Base-by-base conservation (phyloP, 2,797 vertebrate species). In the Microchirus variegatus region DNA sequence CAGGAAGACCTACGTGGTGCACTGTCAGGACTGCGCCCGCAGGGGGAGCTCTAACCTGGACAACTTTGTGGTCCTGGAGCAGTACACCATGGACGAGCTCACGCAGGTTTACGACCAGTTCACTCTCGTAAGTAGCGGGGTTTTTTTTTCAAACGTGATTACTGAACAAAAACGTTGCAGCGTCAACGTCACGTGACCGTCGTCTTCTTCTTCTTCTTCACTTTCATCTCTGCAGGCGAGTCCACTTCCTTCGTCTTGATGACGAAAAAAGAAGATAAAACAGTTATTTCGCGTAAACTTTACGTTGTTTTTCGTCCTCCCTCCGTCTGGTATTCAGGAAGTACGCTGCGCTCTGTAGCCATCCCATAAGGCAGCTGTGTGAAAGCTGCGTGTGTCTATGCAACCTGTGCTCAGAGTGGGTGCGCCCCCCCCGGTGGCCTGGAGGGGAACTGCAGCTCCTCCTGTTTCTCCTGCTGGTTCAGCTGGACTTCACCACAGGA, bases 61-160 rank as follows among this genome's bases (percentile, higher is more conserved):
- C 53, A 93, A 92, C 42, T 94, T 96, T 10, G 94, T 97, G 72
- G 95, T 97, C 63, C 91, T 97, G 5, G 96, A 97, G 87, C 96
- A 97, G 90, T 96, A 97, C 90, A 98, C 94, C 94, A 94, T 96
- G 68, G 96, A 97, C 85, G 96, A 98, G 84, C 94, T 99, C 80
- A 96, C 96, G 95, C 96, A 96, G 90, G 94, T 97, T 84, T 99
- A 98, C 74, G 97, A 99, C 93, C 95, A 96, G 90, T 99, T 99
- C 95, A 97, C 96, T 89, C 95, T 99, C 82, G 97, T 98, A 92
- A 96, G 96, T 96, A 80, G 38, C 77, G 13, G 6, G n/a, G n/a
- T n/a, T n/a, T n/a, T n/a, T n/a, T n/a, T n/a, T n/a, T n/a, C n/a
- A n/a, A n/a, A n/a, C n/a, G n/a, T n/a, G n/a, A n/a, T n/a, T n/a